A percentile compares a stretch with the other conserved stretches of the same genome.
These are phyloP conservation scores for Uloborus diversus DNA, from an alignment of 1,140 invertebrate genomes.

Conservation along the genomic window DNA sequence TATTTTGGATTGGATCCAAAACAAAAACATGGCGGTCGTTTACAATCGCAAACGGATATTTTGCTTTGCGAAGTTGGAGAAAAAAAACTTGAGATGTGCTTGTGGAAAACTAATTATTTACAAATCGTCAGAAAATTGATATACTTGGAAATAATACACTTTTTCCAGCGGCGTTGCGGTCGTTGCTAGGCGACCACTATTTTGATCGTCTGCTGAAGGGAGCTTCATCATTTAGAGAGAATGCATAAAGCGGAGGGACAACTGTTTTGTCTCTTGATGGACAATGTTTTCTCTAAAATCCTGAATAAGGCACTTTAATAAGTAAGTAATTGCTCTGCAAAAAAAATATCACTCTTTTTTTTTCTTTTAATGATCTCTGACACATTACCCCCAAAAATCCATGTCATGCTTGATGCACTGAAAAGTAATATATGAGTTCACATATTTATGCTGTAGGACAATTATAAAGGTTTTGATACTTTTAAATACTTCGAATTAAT, in stretches of 20 bases:
- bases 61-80: background rate
- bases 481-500: no score
- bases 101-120: background rate
- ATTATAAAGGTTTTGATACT: no score
- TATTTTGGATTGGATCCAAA: constrained; percentile 33
- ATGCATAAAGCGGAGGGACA: constrained; percentile 15
- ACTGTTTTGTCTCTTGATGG: no score
- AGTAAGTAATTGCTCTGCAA: no score
- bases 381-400: no score
- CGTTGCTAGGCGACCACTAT: constrained; percentile 23
- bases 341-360: no score
- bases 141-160: constrained; percentile 32
- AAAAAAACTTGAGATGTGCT: background rate
- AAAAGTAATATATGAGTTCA: no score
- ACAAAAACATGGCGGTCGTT: constrained; percentile 5
- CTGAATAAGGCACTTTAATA: no score
- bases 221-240: constrained; percentile 26
- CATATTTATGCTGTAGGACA: no score
- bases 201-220: constrained; percentile 5
- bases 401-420: no score
- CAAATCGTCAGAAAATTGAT: background rate
- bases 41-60: constrained; percentile 2
- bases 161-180: constrained; percentile 21
- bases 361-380: no score
- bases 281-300: no score